Conservation (phyloP, 2,797 vertebrate genomes). For the Lutjanus campechanus region DNA sequence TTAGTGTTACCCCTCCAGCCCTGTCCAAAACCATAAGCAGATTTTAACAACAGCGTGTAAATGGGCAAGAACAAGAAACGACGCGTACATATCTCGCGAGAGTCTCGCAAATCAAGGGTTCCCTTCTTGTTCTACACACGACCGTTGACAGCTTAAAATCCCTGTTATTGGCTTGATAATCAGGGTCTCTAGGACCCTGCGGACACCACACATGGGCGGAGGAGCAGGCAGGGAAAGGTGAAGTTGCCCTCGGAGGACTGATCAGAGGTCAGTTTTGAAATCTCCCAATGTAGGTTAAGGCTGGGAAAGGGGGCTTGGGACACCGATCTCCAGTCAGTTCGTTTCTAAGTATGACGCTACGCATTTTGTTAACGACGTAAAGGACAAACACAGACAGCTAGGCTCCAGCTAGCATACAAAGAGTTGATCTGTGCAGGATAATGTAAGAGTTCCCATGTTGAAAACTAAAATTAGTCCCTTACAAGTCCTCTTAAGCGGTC, state of each 20-base stretch:
- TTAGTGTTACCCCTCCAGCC: no score
- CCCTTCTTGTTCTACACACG: no score
- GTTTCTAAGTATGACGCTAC: slow-evolving; percentile 31
- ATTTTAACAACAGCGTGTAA: no score
- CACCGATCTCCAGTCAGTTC: slow-evolving; percentile 66
- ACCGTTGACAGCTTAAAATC: no score
- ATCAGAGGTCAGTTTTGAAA: slow-evolving; percentile 76
- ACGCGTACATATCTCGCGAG: no score
- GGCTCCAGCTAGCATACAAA: slow-evolving; percentile 41
- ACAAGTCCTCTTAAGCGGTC: background rate
- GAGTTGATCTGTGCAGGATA: slow-evolving; percentile 38
- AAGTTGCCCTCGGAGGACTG: slow-evolving; percentile 61
- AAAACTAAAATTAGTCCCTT: background rate
- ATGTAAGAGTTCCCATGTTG: slow-evolving; percentile 48
- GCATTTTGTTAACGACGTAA: slow-evolving; percentile 59
- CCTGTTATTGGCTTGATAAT: no score
- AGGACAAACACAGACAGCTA: slow-evolving; percentile 61
- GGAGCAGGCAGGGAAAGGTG: slow-evolving; percentile 53
- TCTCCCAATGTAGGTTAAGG: background rate
- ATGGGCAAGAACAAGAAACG: no score
- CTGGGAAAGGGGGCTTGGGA: background rate
- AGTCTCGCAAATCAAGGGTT: no score
- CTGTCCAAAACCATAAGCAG: no score
- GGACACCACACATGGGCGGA: slow-evolving; percentile 55
- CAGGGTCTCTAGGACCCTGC: slow-evolving; percentile 71